Percentiles rank a stretch among this genome's conserved stretches.
Conservation (phyloP, 2,113 vertebrate genomes). For the Neogale vison region DNA sequence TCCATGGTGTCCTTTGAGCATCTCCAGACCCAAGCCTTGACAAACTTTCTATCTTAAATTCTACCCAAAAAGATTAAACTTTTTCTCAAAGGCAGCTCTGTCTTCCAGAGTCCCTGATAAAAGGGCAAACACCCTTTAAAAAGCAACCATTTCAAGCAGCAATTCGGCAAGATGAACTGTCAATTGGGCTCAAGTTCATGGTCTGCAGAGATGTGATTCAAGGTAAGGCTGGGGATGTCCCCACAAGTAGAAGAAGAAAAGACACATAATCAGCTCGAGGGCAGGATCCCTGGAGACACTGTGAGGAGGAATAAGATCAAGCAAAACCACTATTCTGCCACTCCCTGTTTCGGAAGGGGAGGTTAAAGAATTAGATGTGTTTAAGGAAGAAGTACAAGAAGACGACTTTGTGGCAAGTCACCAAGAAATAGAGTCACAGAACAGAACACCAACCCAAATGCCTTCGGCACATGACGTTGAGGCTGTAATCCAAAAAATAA, state of each 20-base stretch:
- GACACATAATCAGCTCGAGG: background rate
- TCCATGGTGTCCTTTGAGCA: background rate
- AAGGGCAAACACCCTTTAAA: conserved; percentile 1
- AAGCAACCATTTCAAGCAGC: background rate
- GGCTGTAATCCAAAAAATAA: background rate
- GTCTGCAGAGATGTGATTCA: background rate
- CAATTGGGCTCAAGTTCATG: background rate
- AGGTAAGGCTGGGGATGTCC: background rate
- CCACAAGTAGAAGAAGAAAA: background rate
- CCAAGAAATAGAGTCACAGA: background rate
- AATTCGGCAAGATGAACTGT: background rate
- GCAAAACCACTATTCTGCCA: background rate
- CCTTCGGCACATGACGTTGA: background rate
- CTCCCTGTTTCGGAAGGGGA: background rate
- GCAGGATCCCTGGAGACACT: background rate
- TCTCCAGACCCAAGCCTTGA: background rate
- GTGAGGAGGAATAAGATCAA: background rate
- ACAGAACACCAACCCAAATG: background rate
- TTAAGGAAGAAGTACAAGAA: background rate
- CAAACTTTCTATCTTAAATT: background rate
- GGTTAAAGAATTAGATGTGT: background rate
- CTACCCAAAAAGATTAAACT: background rate
- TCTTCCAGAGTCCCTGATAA: background rate
- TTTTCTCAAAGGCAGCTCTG: background rate
- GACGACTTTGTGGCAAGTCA: background rate